Evolutionary conservation across 2,888 invertebrate genomes (phyloP).

Genomic region (Philonicus albiceps): DNA sequence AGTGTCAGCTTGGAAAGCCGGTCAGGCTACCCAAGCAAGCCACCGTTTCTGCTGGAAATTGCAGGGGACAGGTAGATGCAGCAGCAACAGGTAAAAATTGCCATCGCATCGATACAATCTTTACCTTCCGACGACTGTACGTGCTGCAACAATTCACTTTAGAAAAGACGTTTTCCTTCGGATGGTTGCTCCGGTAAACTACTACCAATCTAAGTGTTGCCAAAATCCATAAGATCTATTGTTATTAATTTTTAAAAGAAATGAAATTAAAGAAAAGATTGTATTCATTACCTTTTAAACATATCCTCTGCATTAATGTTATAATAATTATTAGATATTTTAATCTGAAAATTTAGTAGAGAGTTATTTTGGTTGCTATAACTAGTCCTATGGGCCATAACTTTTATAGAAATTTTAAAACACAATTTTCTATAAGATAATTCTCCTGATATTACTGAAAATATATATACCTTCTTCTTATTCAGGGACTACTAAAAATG

Average conservation of each 20-base stretch:
- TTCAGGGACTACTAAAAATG: too few relatives aligned
- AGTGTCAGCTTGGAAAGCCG: constrained; percentile 32
- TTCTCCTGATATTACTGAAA: too few relatives aligned
- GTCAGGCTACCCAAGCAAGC: not conserved
- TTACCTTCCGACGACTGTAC: not conserved
- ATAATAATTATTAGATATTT: too few relatives aligned
- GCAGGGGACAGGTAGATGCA: constrained; percentile 8
- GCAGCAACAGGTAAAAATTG: not conserved
- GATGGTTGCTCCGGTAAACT: not conserved
- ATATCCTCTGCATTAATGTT: too few relatives aligned
- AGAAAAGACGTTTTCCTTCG: constrained; percentile 36
- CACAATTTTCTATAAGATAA: too few relatives aligned
- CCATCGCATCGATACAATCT: not conserved
- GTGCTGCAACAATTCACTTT: constrained; percentile 1
- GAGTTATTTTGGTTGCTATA: too few relatives aligned
- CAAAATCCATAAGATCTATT: not conserved
- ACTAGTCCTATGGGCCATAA: too few relatives aligned
- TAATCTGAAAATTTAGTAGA: too few relatives aligned
- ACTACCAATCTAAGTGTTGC: not conserved
- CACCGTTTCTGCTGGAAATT: not conserved
- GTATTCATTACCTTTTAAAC: too few relatives aligned
- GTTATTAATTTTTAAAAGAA: not conserved
- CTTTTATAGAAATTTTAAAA: too few relatives aligned
- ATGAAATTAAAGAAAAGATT: too few relatives aligned
- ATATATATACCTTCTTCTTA: too few relatives aligned